phyloP scores from a whole-genome alignment of 1,140 invertebrate genomes.

The Heliothis subflexa region DNA sequence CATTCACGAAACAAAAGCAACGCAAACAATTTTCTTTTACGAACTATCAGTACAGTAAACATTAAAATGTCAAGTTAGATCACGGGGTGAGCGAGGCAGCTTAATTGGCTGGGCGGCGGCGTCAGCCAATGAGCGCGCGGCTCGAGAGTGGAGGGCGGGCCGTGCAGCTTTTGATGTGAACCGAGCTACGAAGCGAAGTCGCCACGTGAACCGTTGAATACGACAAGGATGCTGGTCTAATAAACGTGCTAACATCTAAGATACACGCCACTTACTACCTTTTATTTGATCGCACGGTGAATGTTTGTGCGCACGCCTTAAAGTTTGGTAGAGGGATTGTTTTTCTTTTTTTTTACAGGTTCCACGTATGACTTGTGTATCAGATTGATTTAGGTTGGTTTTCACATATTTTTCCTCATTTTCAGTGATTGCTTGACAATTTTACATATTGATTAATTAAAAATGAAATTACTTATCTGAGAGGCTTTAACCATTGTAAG shows the following conservation, averaged over 20 bases:
- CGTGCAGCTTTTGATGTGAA: constrained; percentile 69
- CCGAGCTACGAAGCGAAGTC: constrained; percentile 80
- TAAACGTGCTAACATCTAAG: constrained; percentile 34
- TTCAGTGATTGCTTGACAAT: too few relatives aligned
- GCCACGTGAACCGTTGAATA: constrained; percentile 68
- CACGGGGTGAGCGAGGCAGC: constrained; percentile 67
- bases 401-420: too few relatives aligned
- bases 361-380: background rate
- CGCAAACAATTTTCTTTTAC: constrained; percentile 36
- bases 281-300: background rate
- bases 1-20: constrained; percentile 14
- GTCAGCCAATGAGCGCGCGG: constrained; percentile 70
- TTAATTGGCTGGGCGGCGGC: constrained; percentile 80
- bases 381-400: too few relatives aligned
- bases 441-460: too few relatives aligned
- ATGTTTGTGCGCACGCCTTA: background rate
- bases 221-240: constrained; percentile 39
- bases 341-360: too few relatives aligned
- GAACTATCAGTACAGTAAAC: constrained; percentile 69
- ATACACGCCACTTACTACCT: background rate
- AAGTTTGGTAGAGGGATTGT: background rate
- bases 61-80: constrained; percentile 83
- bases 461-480: too few relatives aligned
- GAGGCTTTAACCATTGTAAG: too few relatives aligned
- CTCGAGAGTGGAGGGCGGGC: constrained; percentile 70